These are phyloP conservation scores for Spilarctia lutea DNA, from an alignment of 2,888 invertebrate genomes.

Conservation along the genomic window DNA sequence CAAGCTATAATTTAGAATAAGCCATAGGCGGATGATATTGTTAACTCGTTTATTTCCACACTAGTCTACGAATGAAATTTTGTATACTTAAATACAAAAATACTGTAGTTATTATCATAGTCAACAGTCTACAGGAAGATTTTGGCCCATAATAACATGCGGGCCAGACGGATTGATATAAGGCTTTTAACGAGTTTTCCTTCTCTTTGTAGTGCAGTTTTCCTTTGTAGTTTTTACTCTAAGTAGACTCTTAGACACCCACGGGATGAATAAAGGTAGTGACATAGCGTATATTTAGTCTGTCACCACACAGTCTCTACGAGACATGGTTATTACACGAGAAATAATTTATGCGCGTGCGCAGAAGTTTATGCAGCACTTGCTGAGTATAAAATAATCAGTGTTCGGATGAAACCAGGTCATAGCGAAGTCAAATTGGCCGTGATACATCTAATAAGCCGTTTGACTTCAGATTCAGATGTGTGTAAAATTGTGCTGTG, in stretches of 20 bases:
- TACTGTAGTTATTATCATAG: neutral
- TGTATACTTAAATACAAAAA: neutral
- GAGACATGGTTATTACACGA: too few relatives aligned
- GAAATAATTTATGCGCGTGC: slow-evolving; percentile 17
- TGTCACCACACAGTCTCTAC: too few relatives aligned
- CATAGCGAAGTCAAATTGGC: slow-evolving; percentile 43
- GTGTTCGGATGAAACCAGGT: slow-evolving; percentile 35
- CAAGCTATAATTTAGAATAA: slow-evolving; percentile 32
- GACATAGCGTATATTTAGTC: too few relatives aligned
- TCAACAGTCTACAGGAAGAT: too few relatives aligned
- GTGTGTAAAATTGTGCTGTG: slow-evolving; percentile 21
- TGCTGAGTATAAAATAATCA: slow-evolving; percentile 22
- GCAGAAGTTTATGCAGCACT: slow-evolving; percentile 12
- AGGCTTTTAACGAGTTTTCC: too few relatives aligned
- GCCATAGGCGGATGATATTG: slow-evolving; percentile 13
- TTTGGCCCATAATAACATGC: too few relatives aligned
- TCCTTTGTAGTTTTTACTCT: too few relatives aligned
- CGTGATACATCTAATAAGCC: slow-evolving; percentile 33
- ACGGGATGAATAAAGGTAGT: too few relatives aligned
- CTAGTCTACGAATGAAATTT: neutral
- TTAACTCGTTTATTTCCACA: neutral
- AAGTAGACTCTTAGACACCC: too few relatives aligned
- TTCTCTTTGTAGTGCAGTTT: too few relatives aligned
- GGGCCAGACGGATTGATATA: too few relatives aligned
- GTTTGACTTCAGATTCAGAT: slow-evolving; percentile 30